Evolutionary conservation across 2,113 vertebrate species (phyloP), one percentile per base, ranked within the genome.

Genomic region (Heterotis niloticus): DNA sequence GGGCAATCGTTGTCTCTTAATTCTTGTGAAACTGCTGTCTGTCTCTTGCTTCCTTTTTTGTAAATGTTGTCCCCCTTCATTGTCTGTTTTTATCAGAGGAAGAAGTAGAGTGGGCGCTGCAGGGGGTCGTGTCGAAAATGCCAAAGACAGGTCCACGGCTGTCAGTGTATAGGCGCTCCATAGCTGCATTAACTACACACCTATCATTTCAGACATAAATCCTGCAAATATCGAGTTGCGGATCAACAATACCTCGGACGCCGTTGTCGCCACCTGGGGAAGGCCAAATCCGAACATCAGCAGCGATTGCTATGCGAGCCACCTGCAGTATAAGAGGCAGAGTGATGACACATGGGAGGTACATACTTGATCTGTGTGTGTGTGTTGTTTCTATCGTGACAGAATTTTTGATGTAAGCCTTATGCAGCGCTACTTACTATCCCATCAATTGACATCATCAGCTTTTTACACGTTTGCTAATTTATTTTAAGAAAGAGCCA

Each of bases 261-360:
- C 64, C 65, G 57, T 78, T 20, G 13, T 56, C 9, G 64, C 62
- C 24, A 24, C 23, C 5, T 78, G 76, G 76, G 20, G 23, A 13
- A 67, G 20, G 20, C 52, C 76, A 17, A 26, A 68, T 5, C 9
- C 23, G 7, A 23, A 56, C 0, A n/a, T 44, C 3, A 52, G n/a
- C 0, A 10, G 24, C 9, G n/a, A 26, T 9, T 78, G 76, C 5
- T 78, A 78, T 54, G 13, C 18, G 5, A 68, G 29, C 76, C 12
- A 78, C 18, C 12, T 78, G 52, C 23, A 69, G 51, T 69, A 26
- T 34, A 78, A 26, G 65, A 78, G 44, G 28, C 51, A 57, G 44
- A 20, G 29, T 68, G 76, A 57, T 1, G 14, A 51, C 13, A 9
- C 5, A n/a, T 78, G 76, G 76, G 13, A 68, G 76, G 76, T 78